Percentiles rank a stretch among this genome's conserved stretches.
Conservation (phyloP, 2,888 invertebrate genomes). For the Polyommatus iphigenia region DNA sequence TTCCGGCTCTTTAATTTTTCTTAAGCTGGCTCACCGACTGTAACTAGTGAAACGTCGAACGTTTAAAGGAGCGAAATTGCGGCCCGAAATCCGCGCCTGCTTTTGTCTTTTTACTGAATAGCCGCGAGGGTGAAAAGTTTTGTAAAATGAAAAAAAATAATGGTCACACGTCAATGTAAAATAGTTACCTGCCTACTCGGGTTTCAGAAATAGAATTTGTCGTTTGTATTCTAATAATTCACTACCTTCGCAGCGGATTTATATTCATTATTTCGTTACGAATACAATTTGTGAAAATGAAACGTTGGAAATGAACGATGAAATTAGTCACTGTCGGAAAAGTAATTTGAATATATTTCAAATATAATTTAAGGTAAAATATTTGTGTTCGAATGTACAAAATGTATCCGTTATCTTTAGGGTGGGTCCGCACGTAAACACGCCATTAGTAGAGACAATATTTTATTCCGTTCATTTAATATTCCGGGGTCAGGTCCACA, state of each 20-base stretch:
- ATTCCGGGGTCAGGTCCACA: constrained; percentile 67
- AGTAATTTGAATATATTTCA: constrained; percentile 13
- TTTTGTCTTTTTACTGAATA: neutral
- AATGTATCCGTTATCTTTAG: constrained; percentile 40
- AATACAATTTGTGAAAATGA: constrained; percentile 19
- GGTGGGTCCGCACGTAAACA: constrained; percentile 70
- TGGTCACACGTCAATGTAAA: neutral
- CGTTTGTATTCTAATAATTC: neutral
- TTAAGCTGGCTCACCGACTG: constrained; percentile 24
- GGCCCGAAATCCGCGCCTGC: neutral
- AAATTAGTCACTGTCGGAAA: constrained; percentile 16
- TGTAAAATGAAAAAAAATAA: neutral
- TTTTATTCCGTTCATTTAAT: constrained; percentile 68
- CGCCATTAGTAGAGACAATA: constrained; percentile 67
- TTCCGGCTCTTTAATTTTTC: constrained; percentile 31
- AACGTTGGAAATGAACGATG: constrained; percentile 17
- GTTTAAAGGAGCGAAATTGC: constrained; percentile 13
- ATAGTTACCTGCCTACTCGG: neutral
- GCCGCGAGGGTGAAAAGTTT: neutral
- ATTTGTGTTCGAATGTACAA: constrained; percentile 23
- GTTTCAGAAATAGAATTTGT: neutral
- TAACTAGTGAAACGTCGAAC: constrained; percentile 26
- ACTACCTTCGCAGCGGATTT: neutral
- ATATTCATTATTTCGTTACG: constrained; percentile 14
- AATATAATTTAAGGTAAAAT: constrained; percentile 23